Base-by-base conservation (phyloP, 2,113 vertebrate species). In the Odobenus rosmarus region DNA sequence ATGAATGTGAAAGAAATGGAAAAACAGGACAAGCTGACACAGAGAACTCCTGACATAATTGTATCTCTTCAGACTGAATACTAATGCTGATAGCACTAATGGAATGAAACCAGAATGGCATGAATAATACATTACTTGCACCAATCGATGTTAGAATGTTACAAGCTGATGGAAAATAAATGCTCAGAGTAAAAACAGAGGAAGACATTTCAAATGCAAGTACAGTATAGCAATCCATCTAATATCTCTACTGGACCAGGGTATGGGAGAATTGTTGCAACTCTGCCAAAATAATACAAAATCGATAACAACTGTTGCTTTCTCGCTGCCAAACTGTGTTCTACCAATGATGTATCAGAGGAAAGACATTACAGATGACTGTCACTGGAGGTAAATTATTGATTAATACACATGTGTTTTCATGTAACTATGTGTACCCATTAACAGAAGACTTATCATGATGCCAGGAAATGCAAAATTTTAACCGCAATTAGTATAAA, bases 101-200 rank as follows among this genome's bases (percentile, higher is more conserved):
- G 98, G 98, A 93, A 98, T 98, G 96, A 98, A 98, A 98, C 98
- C 93, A 98, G 94, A 97, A 98, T 49, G 96, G 94, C 97, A 98
- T 99, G 98, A 99, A 99, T 99, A 99, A 99, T 98, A 98, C 98
- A 99, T 98, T 88, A 97, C 97, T 94, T 57, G 96, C 26, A 96
- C 90, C 97, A 97, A 98, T 98, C 98, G 98, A 98, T 98, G 97
- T 93, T 95, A 86, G 46, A 79, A 71, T 96, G 93, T 97, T 98
- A 98, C 94, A 97, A 84, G 71, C 96, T 98, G 98, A 98, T 96
- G 91, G 96, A 98, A 98, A 98, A 95, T 84, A 96, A 94, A 98
- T 96, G 97, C 71, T 95, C 92, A 95, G 95, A 98, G 21, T 88
- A 83, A 98, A 98, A 98, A 97, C 85, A 96, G 69, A 98, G 92